Evolutionary conservation across 92 coral and sea anemone species (phyloP), one percentile per base, ranked within the genome.

Genomic region (Epizoanthus scotinus): DNA sequence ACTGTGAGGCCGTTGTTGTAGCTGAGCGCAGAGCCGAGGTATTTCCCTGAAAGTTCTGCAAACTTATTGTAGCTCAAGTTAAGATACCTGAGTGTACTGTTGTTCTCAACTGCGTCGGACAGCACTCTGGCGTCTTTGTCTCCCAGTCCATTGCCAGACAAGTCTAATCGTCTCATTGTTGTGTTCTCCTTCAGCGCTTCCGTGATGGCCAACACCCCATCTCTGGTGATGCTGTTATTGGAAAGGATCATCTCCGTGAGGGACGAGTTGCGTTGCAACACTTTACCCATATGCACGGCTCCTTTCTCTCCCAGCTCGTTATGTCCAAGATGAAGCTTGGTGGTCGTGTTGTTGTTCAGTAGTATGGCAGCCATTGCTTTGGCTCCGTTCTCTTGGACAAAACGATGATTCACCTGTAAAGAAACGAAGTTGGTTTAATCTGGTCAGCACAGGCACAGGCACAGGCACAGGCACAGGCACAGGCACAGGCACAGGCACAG

Each of bases 61-160:
- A 94, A 80, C 28, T 90, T 88, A 74, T 94, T 94, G 82, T 87
- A 87, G 55, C 98, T 94, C 59, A 94, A 67, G 67, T 94, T 89
- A 13, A 94, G 65, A 64, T 86, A 83, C 59, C 91, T 65, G 54
- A 94, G 60, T 53, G 93, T 80, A 3, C 83, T 82, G 73, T 95
- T 95, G 54, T 89, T 87, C 77, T 86, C 93, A 8, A 94, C 74
- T 4, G 97, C 97, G 27, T 92, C 92, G 5, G 98, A 90, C 71
- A 95, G 79, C 24, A 88, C 59, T 42, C 24, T 68, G 27, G 95
- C 91, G 27, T 95, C 98, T 71, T 87, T 94, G 78, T 92, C 97
- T 65, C 78, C 87, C 31, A 94, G 90, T 22, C 90, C 94, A 73
- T 94, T 94, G 50, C 94, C 93, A 3, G 94, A 87, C 50, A 94